phyloP scores from a whole-genome alignment of 2,888 invertebrate genomes.

The Lasioglossum zephyrum region DNA sequence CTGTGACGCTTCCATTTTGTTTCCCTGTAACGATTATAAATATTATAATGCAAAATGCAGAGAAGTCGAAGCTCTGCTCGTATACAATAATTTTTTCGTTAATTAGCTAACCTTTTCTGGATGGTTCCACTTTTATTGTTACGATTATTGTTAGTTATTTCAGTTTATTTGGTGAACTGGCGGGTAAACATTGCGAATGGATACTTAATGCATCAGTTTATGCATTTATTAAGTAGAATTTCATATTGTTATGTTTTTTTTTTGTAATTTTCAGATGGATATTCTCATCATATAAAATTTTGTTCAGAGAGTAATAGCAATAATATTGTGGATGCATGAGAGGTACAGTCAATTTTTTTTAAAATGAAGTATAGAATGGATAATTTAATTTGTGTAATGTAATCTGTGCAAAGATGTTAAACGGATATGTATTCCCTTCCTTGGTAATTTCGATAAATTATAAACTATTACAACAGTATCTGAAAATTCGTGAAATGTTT shows the following conservation, averaged over 20 bases:
- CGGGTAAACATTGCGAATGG: not conserved
- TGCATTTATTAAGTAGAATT: not conserved
- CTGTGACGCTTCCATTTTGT: not conserved
- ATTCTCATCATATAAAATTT: no score
- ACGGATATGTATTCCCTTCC: no score
- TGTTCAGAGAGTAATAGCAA: no score
- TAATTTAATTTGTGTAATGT: no score
- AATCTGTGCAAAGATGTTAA: no score
- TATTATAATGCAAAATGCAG: not conserved
- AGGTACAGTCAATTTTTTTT: no score
- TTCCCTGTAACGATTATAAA: not conserved
- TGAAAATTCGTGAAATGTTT: not conserved
- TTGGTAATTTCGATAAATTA: not conserved
- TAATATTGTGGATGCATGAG: no score
- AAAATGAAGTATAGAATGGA: no score
- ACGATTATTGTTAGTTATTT: not conserved
- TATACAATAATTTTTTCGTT: not conserved
- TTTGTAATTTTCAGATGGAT: not conserved
- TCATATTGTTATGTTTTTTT: not conserved
- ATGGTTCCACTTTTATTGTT: not conserved
- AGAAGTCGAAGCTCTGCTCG: not conserved
- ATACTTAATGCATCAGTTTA: not conserved
- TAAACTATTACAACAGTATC: not conserved
- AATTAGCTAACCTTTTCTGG: not conserved
- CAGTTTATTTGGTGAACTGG: not conserved